Percentiles rank a stretch among this genome's conserved stretches.
Conservation (phyloP, 2,888 invertebrate genomes). For the Bruchidius siliquastri region DNA sequence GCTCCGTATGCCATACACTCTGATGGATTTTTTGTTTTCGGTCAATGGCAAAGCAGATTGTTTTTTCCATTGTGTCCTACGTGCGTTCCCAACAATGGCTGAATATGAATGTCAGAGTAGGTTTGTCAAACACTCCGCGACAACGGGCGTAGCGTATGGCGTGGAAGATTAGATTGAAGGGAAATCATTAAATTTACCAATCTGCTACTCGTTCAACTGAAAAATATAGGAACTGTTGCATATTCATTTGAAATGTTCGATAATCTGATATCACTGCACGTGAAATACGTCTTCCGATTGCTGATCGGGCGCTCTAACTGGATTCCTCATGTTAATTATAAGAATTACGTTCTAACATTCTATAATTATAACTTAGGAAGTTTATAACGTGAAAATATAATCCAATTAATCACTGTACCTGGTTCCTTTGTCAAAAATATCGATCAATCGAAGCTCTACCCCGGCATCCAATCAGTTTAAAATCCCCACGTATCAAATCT, state of each 20-base stretch:
- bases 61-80: not conserved
- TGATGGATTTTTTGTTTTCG: not conserved
- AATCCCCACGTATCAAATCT: not conserved
- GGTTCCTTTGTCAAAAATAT: not conserved
- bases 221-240: too few species aligned
- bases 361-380: too few species aligned
- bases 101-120: not conserved
- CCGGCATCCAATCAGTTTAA: slow-evolving; percentile 3
- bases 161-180: not conserved
- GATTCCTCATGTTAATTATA: too few species aligned
- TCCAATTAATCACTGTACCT: too few species aligned
- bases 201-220: too few species aligned
- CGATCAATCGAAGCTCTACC: not conserved
- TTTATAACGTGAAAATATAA: too few species aligned
- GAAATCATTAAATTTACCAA: not conserved
- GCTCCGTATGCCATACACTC: not conserved
- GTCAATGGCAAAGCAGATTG: not conserved
- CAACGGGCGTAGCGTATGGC: not conserved
- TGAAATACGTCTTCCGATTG: too few species aligned
- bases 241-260: too few species aligned
- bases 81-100: not conserved
- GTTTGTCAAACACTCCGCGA: not conserved
- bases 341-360: too few species aligned
- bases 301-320: too few species aligned
- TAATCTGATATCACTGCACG: too few species aligned